A percentile compares a stretch with the other conserved stretches of the same genome.
These are phyloP conservation scores for Liodrosophila aerea DNA, from an alignment of 2,888 invertebrate species.

Conservation along the genomic window DNA sequence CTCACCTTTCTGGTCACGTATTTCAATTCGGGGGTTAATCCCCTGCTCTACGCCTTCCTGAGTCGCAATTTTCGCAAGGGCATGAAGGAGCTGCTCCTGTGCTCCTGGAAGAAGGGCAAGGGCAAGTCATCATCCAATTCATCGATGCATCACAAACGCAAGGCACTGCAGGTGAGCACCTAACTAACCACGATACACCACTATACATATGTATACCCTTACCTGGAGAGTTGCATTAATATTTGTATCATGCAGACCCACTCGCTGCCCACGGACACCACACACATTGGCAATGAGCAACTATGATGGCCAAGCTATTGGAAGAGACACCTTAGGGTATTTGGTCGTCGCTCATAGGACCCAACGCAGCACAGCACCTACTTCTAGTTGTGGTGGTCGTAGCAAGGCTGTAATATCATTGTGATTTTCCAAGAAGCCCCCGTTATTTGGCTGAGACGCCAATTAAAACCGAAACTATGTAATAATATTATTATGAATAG, in stretches of 20 bases:
- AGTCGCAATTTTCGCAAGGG: slow-evolving; percentile 91
- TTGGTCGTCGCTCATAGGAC: slow-evolving; percentile 67
- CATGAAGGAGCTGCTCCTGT: slow-evolving; percentile 90
- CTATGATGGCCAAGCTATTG: slow-evolving; percentile 80
- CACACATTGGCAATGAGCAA: slow-evolving; percentile 82
- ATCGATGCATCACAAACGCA: slow-evolving; percentile 81
- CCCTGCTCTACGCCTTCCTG: slow-evolving; percentile 93
- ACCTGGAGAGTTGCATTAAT: neutral
- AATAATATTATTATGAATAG: slow-evolving; percentile 1
- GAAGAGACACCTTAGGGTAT: slow-evolving; percentile 54
- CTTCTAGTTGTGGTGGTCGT: slow-evolving; percentile 18
- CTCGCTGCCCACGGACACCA: slow-evolving; percentile 82
- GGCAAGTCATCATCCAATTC: slow-evolving; percentile 81
- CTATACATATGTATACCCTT: neutral
- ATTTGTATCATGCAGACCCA: slow-evolving; percentile 75
- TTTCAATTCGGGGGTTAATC: slow-evolving; percentile 95
- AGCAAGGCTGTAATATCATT: slow-evolving; percentile 45
- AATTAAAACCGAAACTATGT: slow-evolving; percentile 31
- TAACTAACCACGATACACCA: too few species aligned
- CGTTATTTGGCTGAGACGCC: slow-evolving; percentile 41
- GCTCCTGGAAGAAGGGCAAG: slow-evolving; percentile 83
- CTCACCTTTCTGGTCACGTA: slow-evolving; percentile 93
- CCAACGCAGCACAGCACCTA: slow-evolving; percentile 23
- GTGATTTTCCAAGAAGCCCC: slow-evolving; percentile 55
- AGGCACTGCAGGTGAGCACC: slow-evolving; percentile 81